Evolutionary conservation across 2,888 invertebrate species (phyloP).

Genomic region (Protodeltote pygarga): DNA sequence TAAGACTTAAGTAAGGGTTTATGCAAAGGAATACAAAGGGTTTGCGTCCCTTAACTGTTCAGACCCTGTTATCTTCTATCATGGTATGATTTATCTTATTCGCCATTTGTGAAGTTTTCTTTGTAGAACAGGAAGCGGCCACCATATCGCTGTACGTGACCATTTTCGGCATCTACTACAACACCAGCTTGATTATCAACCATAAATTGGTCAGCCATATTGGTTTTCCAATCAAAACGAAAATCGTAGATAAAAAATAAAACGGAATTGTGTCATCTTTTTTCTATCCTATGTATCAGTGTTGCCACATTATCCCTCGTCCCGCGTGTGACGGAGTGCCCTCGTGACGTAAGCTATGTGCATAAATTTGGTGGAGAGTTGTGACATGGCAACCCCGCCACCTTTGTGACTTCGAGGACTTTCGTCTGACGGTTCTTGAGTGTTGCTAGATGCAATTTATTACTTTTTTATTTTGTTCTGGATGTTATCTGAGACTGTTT

Average conservation of each 20-base stretch:
- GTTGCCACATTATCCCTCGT: conserved; percentile 55
- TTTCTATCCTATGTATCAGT: conserved; percentile 43
- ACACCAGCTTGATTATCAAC: too few species aligned
- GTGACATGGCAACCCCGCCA: conserved; percentile 63
- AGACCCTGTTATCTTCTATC: too few species aligned
- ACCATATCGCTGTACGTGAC: too few species aligned
- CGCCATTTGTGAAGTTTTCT: too few species aligned
- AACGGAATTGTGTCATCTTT: conserved; percentile 21
- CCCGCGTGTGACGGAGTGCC: conserved; percentile 66
- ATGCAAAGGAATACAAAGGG: too few species aligned
- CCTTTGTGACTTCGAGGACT: conserved; percentile 62
- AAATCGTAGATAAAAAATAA: background rate
- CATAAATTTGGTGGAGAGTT: conserved; percentile 77
- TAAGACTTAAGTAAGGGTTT: too few species aligned
- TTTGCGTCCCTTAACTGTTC: too few species aligned
- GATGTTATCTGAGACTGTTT: conserved; percentile 10
- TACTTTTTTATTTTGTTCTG: conserved; percentile 39
- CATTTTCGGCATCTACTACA: too few species aligned
- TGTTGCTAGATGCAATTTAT: conserved; percentile 47
- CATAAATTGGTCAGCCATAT: too few species aligned
- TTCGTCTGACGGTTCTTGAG: conserved; percentile 48
- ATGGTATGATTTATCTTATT: too few species aligned
- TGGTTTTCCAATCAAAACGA: too few species aligned
- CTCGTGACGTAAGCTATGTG: conserved; percentile 77
- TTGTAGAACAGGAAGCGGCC: too few species aligned